Conservation (phyloP, 1,140 invertebrate species). For the Dryas iulia region DNA sequence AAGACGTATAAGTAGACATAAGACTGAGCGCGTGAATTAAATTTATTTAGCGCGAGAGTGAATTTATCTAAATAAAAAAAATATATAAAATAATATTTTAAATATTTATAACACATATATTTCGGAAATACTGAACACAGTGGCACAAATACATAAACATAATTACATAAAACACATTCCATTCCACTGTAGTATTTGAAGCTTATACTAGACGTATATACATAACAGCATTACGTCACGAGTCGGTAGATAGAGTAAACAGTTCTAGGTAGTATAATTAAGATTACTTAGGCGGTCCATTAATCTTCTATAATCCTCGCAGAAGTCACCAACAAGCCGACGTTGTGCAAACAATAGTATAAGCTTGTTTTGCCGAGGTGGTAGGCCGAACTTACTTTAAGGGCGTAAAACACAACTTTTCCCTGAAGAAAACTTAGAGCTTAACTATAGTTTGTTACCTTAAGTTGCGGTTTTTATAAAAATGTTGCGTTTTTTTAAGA, state of each 20-base stretch:
- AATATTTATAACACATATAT: too few species aligned
- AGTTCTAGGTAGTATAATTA: neutral
- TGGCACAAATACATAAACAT: too few species aligned
- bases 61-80: too few species aligned
- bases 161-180: too few species aligned
- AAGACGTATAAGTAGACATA: too few species aligned
- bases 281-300: neutral
- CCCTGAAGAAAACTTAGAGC: neutral
- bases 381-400: neutral
- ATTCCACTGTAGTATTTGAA: too few species aligned
- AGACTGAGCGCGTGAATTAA: too few species aligned
- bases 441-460: neutral
- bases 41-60: too few species aligned
- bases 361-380: neutral
- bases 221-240: neutral
- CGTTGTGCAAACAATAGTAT: neutral
- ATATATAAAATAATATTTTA: too few species aligned
- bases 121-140: too few species aligned
- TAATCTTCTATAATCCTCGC: neutral
- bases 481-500: too few species aligned
- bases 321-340: neutral
- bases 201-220: neutral
- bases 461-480: neutral
- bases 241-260: neutral
- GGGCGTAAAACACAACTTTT: neutral